These are phyloP conservation scores for Himalopsyche kuldschensis DNA, from an alignment of 2,888 invertebrate genomes.

Conservation along the genomic window DNA sequence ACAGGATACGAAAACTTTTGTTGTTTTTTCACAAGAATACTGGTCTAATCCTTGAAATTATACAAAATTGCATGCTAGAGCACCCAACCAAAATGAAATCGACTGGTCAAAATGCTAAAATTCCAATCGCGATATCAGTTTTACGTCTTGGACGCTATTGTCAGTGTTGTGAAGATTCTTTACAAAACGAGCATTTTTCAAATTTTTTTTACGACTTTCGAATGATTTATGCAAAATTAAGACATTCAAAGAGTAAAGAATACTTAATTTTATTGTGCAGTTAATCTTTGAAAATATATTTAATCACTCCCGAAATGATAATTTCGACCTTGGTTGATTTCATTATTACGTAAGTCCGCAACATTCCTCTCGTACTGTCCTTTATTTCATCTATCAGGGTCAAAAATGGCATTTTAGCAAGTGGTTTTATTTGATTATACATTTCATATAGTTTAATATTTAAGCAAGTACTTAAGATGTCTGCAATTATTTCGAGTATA, in stretches of 20 bases:
- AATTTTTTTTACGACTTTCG: neutral
- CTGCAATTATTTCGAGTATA: no score
- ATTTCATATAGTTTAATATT: no score
- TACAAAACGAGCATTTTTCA: neutral
- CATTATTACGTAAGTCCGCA: no score
- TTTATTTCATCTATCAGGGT: no score
- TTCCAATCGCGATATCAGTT: neutral
- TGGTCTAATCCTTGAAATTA: constrained; percentile 5
- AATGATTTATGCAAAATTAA: neutral
- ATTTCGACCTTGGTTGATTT: neutral
- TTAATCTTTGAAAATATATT: neutral
- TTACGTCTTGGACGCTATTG: neutral
- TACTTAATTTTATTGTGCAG: neutral
- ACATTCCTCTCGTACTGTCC: no score
- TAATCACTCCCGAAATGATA: neutral
- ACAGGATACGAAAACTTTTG: neutral
- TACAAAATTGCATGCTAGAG: constrained; percentile 7
- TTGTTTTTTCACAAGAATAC: neutral
- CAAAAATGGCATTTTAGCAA: no score
- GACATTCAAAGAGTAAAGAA: no score
- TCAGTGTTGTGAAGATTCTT: neutral
- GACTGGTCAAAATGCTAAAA: neutral
- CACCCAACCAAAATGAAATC: constrained; percentile 3
- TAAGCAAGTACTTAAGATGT: no score
- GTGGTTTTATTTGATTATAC: no score